Evolutionary conservation across 2,888 invertebrate genomes (phyloP).

Genomic region (Nymphalis c-album): DNA sequence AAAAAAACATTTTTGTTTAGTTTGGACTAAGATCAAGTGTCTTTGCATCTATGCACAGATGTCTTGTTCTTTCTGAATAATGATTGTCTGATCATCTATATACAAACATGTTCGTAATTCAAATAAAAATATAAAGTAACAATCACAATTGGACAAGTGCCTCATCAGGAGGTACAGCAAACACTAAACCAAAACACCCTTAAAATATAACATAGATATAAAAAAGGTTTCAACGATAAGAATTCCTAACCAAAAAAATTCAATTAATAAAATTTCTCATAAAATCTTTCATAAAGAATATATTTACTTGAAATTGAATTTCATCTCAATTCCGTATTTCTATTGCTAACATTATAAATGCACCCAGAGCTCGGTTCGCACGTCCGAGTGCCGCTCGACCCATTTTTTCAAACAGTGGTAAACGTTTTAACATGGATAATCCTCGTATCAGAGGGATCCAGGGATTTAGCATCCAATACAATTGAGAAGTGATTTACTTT

Average conservation of each 20-base stretch:
- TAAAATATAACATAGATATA: background rate
- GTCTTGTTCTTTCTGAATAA: too few species aligned
- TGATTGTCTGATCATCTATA: too few species aligned
- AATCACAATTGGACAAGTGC: too few species aligned
- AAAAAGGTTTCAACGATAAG: background rate
- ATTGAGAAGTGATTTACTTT: background rate
- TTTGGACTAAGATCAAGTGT: too few species aligned
- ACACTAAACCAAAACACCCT: too few species aligned
- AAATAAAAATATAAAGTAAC: too few species aligned
- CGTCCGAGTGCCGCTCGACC: slow-evolving; percentile 22
- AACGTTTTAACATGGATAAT: slow-evolving; percentile 16
- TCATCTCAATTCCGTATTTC: slow-evolving; percentile 10
- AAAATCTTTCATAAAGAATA: background rate
- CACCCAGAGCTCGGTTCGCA: slow-evolving; percentile 12
- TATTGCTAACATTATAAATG: slow-evolving; percentile 21
- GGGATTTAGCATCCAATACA: background rate
- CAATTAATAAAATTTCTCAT: background rate
- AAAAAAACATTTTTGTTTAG: too few species aligned
- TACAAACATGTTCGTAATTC: too few species aligned
- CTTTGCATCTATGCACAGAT: too few species aligned
- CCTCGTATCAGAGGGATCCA: slow-evolving; percentile 8
- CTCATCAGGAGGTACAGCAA: too few species aligned
- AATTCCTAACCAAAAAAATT: background rate
- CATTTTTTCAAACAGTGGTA: slow-evolving; percentile 26
- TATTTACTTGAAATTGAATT: background rate